phyloP scores from a whole-genome alignment of 2,113 vertebrate genomes.

The Stegastes partitus region DNA sequence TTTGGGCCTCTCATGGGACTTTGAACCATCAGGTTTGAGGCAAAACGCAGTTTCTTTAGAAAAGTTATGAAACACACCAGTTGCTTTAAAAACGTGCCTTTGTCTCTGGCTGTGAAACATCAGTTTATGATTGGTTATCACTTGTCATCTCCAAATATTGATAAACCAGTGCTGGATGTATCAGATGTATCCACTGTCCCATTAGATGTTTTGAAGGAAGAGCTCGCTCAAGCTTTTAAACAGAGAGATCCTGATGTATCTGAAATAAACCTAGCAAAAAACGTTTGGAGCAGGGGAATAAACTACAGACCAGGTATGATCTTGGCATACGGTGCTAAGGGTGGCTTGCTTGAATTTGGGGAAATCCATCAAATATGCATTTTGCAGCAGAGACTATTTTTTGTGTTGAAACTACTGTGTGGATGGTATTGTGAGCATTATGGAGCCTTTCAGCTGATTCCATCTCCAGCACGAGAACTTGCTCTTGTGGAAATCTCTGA shows the following conservation, averaged over 20 bases:
- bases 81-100: slow-evolving; percentile 35
- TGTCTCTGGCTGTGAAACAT: slow-evolving; percentile 36
- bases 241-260: neutral
- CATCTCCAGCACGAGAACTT: slow-evolving; percentile 22
- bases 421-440: slow-evolving; percentile 39
- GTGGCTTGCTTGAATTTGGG: slow-evolving; percentile 39
- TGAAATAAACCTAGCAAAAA: slow-evolving; percentile 17
- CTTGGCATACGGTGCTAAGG: slow-evolving; percentile 15
- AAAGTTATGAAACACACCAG: slow-evolving; percentile 14
- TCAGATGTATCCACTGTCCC: slow-evolving; percentile 18
- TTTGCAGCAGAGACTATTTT: slow-evolving; percentile 26
- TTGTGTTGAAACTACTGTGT: slow-evolving; percentile 39
- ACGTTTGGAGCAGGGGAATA: slow-evolving; percentile 16
- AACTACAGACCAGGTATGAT: slow-evolving; percentile 23
- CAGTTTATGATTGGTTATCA: slow-evolving; percentile 29
- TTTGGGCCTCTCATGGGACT: slow-evolving; percentile 11
- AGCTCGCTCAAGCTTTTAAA: slow-evolving; percentile 15
- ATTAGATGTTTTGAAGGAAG: slow-evolving; percentile 16
- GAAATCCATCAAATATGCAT: slow-evolving; percentile 45
- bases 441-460: slow-evolving; percentile 34
- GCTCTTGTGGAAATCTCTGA: slow-evolving; percentile 17
- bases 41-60: slow-evolving; percentile 26
- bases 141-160: slow-evolving; percentile 24
- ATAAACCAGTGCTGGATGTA: slow-evolving; percentile 21
- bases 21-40: slow-evolving; percentile 26